These are phyloP conservation scores for Eilema griseolum DNA, from an alignment of 2,888 invertebrate species.

Conservation along the genomic window DNA sequence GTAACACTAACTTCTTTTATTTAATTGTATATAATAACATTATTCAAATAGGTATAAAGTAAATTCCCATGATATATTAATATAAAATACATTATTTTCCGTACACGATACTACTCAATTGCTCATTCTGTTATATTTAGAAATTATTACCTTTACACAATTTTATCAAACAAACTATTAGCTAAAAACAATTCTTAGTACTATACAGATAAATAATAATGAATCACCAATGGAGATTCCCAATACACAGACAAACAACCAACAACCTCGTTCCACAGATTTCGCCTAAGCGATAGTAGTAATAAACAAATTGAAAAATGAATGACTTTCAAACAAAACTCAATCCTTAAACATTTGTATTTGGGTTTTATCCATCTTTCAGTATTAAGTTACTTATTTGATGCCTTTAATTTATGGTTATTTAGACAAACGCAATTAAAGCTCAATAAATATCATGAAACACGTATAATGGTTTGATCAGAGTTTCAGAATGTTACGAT, in stretches of 20 bases:
- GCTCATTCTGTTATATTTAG: slow-evolving; percentile 15
- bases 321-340: slow-evolving; percentile 53
- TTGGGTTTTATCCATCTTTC: slow-evolving; percentile 54
- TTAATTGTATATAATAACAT: neutral
- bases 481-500: neutral
- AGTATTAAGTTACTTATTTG: slow-evolving; percentile 45
- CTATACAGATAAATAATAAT: slow-evolving; percentile 44
- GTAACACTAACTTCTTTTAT: neutral
- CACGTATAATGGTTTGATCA: neutral
- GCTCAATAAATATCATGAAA: slow-evolving; percentile 27
- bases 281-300: slow-evolving; percentile 41
- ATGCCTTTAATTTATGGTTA: slow-evolving; percentile 24
- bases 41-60: neutral
- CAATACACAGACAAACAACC: slow-evolving; percentile 19
- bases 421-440: slow-evolving; percentile 30
- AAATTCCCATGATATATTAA: neutral
- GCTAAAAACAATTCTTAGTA: slow-evolving; percentile 56
- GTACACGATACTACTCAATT: neutral
- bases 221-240: slow-evolving; percentile 57
- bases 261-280: slow-evolving; percentile 28
- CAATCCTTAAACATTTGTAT: slow-evolving; percentile 44
- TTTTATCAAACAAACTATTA: slow-evolving; percentile 26
- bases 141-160: slow-evolving; percentile 11
- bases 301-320: slow-evolving; percentile 57
- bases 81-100: neutral